phyloP scores from a whole-genome alignment of 1,140 invertebrate species.

The Dufourea novaeangliae region DNA sequence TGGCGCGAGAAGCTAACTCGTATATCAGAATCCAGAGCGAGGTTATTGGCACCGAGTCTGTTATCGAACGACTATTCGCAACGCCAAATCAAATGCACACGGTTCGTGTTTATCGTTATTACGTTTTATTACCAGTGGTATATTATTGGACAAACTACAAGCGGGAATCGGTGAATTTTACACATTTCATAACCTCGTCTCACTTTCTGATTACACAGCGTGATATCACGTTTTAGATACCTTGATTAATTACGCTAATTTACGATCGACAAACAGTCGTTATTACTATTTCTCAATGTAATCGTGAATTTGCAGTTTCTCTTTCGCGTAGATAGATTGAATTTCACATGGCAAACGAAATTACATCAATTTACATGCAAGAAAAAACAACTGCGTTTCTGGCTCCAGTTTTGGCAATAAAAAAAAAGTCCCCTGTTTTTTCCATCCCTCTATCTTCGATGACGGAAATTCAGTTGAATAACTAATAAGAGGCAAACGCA shows the following conservation, averaged over 20 bases:
- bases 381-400: no score
- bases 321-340: background rate
- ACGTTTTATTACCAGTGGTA: slow-evolving; percentile 1
- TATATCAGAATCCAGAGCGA: background rate
- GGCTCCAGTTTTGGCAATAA: no score
- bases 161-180: background rate
- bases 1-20: background rate
- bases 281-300: background rate
- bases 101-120: background rate
- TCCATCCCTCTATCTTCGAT: no score
- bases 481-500: no score
- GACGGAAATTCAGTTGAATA: no score
- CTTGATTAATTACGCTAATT: slow-evolving; percentile 6
- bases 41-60: background rate
- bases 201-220: slow-evolving; percentile 26
- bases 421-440: no score
- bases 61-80: background rate
- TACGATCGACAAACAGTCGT: slow-evolving; percentile 15
- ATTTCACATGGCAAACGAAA: no score
- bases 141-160: background rate
- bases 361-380: no score
- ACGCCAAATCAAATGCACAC: background rate
- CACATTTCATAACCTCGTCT: slow-evolving; percentile 14
- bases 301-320: background rate
- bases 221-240: background rate